These are phyloP conservation scores for Edolisoma coerulescens DNA, from an alignment of 2,113 vertebrate species.

Conservation along the genomic window DNA sequence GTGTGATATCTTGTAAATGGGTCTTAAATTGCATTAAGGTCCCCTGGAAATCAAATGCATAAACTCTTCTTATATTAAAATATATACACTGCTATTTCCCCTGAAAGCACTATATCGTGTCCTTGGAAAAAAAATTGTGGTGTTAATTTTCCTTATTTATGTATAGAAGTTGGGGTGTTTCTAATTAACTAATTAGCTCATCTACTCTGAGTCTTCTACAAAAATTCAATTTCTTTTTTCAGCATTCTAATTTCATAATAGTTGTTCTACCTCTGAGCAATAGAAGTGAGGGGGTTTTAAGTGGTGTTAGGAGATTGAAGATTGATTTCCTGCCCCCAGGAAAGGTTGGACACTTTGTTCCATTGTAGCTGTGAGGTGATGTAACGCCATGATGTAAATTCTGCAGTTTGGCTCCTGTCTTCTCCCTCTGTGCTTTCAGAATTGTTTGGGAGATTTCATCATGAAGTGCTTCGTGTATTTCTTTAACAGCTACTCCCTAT, in stretches of 20 bases:
- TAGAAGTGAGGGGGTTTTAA: rapidly evolving
- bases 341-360: background rate
- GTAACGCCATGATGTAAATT: background rate
- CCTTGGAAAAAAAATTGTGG: background rate
- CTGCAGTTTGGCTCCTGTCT: background rate
- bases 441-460: background rate
- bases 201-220: background rate
- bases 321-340: background rate
- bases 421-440: background rate
- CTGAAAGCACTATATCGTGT: background rate
- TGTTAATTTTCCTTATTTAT: background rate
- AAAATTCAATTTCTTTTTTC: background rate
- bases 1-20: background rate
- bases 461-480: background rate
- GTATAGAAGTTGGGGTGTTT: background rate
- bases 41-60: background rate
- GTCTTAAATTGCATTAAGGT: background rate
- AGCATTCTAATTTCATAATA: background rate
- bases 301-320: background rate
- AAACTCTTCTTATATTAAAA: background rate
- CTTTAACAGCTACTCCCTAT: background rate
- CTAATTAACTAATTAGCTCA: background rate
- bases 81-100: background rate
- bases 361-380: background rate
- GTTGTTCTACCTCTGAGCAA: background rate